Conservation (phyloP, 2,113 vertebrate species). For the Rattus norvegicus region GRCr8 NC_086020.1:42897001-42897500, state of each 20-base stretch:
- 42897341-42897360: background rate
- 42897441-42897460: too few relatives aligned
- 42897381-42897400: background rate
- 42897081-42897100: background rate
- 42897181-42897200: background rate
- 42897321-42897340: background rate
- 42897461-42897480: too few relatives aligned
- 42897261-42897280: background rate
- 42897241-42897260: background rate
- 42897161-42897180: background rate
- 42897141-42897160: background rate
- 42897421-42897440: background rate
- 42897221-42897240: background rate
- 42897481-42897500: too few relatives aligned
- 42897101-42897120: background rate
- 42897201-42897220: background rate
- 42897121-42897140: constrained; percentile 8
- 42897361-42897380: background rate
- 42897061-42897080: background rate
- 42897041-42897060: background rate
- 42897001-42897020: background rate
- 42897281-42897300: background rate
- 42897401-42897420: background rate
- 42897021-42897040: background rate
- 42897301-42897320: background rate